Conservation (phyloP, 2,888 invertebrate species). For the Odontothrips loti region DNA sequence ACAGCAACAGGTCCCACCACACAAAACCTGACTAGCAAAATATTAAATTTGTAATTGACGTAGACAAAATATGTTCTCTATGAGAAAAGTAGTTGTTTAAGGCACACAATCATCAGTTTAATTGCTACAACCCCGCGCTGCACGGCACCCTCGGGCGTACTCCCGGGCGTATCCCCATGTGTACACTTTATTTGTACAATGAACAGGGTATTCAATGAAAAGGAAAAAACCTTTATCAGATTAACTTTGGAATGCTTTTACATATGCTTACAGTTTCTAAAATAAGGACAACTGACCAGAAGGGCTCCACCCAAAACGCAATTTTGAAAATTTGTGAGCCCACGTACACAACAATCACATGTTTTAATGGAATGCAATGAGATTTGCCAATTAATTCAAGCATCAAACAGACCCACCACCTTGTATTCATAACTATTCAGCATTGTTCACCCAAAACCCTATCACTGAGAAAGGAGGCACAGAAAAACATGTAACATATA, state of each 20-base stretch:
- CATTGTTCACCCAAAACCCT: not conserved
- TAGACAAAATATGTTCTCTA: not conserved
- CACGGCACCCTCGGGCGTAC: too few relatives aligned
- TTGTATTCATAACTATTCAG: not conserved
- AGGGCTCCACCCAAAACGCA: too few relatives aligned
- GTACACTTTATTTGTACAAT: not conserved
- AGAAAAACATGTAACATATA: not conserved
- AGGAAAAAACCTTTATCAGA: not conserved
- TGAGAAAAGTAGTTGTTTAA: not conserved
- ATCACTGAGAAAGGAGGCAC: not conserved
- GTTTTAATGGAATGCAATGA: too few relatives aligned
- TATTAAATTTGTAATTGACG: not conserved
- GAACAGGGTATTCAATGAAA: not conserved
- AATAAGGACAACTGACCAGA: not conserved
- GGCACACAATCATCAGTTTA: constrained; percentile 4
- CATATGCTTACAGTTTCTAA: not conserved
- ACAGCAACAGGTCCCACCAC: not conserved
- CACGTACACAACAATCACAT: too few relatives aligned
- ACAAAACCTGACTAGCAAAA: constrained; percentile 14
- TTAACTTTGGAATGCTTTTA: not conserved
- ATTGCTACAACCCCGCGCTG: not conserved
- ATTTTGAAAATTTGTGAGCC: too few relatives aligned
- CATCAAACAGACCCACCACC: not conserved
- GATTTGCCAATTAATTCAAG: not conserved
- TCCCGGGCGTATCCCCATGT: not conserved